These are phyloP conservation scores for Sus scrofa DNA, from an alignment of 2,113 vertebrate genomes.

Conservation along the genomic window T2T-Sscrofa CM000822.6:52968001-52968500, in stretches of 20 bases:
- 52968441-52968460: not conserved
- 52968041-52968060: not conserved
- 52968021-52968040: constrained; percentile 58
- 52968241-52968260: not conserved
- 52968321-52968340: not conserved
- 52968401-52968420: constrained; percentile 57
- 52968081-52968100: constrained; percentile 26
- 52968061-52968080: constrained; percentile 30
- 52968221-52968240: not conserved
- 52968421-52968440: constrained; percentile 56
- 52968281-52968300: constrained; percentile 51
- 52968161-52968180: constrained; percentile 60
- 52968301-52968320: constrained; percentile 48
- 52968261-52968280: constrained; percentile 50
- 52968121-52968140: constrained; percentile 12
- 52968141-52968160: constrained; percentile 71
- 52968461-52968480: not conserved
- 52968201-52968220: constrained; percentile 53
- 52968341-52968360: constrained; percentile 43
- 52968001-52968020: not conserved
- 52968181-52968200: constrained; percentile 66
- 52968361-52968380: constrained; percentile 38
- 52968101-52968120: constrained; percentile 43
- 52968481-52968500: constrained; percentile 64
- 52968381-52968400: constrained; percentile 71